Conservation (phyloP, 2,113 vertebrate genomes). For the Paratilapia polleni region DNA sequence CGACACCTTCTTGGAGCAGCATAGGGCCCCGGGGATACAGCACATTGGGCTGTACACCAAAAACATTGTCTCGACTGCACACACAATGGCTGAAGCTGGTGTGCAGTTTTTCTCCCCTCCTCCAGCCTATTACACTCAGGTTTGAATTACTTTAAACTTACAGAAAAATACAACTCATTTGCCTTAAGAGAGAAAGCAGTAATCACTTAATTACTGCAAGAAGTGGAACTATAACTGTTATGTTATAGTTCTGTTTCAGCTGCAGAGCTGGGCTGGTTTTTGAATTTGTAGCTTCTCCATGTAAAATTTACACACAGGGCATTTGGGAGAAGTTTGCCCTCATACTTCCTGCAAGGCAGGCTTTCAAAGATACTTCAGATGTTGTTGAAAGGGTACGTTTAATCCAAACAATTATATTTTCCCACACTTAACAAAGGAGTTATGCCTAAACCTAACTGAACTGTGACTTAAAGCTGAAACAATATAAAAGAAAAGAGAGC, state of each 20-base stretch:
- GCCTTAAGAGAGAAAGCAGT: not conserved
- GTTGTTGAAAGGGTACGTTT: not conserved
- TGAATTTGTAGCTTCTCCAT: not conserved
- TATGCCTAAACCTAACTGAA: not conserved
- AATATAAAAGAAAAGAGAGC: not conserved
- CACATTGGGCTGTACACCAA: constrained; percentile 88
- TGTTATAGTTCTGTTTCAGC: not conserved
- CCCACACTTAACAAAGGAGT: not conserved
- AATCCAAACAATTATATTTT: not conserved
- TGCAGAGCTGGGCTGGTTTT: not conserved
- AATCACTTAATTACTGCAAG: not conserved
- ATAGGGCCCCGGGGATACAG: constrained; percentile 88
- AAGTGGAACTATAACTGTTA: too few species aligned
- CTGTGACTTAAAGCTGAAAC: not conserved
- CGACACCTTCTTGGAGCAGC: constrained; percentile 87
- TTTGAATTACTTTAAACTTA: constrained; percentile 29
- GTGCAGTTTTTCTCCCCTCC: constrained; percentile 87
- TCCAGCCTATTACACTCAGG: constrained; percentile 85
- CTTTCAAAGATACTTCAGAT: not conserved
- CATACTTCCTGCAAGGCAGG: not conserved
- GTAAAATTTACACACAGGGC: too few species aligned
- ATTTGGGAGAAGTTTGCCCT: not conserved
- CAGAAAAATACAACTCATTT: not conserved
- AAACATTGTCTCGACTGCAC: constrained; percentile 81
- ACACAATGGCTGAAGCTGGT: constrained; percentile 74